phyloP scores from a whole-genome alignment of 2,113 vertebrate species.

The Gymnocephalus cernua region DNA sequence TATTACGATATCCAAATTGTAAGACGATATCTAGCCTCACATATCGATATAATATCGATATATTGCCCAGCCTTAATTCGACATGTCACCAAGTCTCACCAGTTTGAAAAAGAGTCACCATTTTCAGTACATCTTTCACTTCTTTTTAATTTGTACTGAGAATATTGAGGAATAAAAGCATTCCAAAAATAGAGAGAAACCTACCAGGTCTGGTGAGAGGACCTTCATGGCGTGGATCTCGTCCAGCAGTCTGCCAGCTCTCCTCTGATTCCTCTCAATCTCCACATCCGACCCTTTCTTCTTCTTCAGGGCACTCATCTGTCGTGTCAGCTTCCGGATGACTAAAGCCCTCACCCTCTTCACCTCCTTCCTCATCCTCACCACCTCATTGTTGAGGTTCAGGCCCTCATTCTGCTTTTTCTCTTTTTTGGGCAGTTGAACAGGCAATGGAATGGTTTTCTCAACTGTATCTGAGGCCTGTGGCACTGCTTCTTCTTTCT shows the following conservation, averaged over 20 bases:
- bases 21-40: no score
- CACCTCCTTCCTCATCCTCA: conserved; percentile 96
- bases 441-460: neutral
- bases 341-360: conserved; percentile 90
- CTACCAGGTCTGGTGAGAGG: conserved; percentile 86
- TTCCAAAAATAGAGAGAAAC: neutral
- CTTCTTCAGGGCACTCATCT: conserved; percentile 87
- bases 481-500: neutral
- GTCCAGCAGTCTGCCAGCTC: conserved; percentile 89
- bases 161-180: no score
- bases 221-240: conserved; percentile 93
- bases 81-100: no score
- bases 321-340: conserved; percentile 91
- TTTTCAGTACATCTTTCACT: no score
- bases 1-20: no score
- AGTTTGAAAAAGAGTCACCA: no score
- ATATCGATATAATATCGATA: no score
- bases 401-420: conserved; percentile 63
- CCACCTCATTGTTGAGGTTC: conserved; percentile 89
- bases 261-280: conserved; percentile 89
- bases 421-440: neutral
- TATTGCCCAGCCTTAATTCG: no score
- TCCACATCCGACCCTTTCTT: conserved; percentile 90
- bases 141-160: no score
- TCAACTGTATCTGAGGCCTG: neutral